Conservation (phyloP, 2,888 invertebrate genomes). For the Yponomeuta evonymella region DNA sequence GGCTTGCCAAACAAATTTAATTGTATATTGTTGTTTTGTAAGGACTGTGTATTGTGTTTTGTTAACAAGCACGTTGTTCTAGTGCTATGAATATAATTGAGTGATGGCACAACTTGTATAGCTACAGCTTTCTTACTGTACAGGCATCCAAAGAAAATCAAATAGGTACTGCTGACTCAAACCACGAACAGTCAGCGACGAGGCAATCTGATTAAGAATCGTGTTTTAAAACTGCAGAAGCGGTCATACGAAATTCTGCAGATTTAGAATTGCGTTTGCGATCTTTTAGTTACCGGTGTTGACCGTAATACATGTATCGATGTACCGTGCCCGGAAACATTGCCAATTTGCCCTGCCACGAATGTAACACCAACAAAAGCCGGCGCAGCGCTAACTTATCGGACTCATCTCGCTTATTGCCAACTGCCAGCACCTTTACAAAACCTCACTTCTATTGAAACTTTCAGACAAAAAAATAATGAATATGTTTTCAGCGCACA, state of each 20-base stretch:
- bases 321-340: too few species aligned
- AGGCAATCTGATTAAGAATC: not conserved
- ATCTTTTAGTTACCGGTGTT: too few species aligned
- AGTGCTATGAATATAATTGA: conserved; percentile 46
- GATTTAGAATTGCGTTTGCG: too few species aligned
- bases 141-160: not conserved
- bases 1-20: not conserved
- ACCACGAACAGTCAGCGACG: not conserved
- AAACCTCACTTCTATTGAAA: too few species aligned
- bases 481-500: too few species aligned
- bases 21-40: conserved; percentile 23
- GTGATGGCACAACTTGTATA: conserved; percentile 32
- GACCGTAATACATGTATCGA: too few species aligned
- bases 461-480: too few species aligned
- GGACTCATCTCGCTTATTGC: too few species aligned
- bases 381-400: too few species aligned
- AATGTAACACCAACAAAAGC: too few species aligned
- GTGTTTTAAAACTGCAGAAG: not conserved
- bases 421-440: too few species aligned
- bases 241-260: not conserved
- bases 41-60: conserved; percentile 39
- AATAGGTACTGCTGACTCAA: not conserved
- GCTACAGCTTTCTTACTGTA: not conserved
- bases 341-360: too few species aligned
- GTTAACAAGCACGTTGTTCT: conserved; percentile 60